A percentile compares a stretch with the other conserved stretches of the same genome.
These are phyloP conservation scores for Trachelus stipa DNA, from an alignment of 2,888 invertebrate species.

Conservation along the genomic window DNA sequence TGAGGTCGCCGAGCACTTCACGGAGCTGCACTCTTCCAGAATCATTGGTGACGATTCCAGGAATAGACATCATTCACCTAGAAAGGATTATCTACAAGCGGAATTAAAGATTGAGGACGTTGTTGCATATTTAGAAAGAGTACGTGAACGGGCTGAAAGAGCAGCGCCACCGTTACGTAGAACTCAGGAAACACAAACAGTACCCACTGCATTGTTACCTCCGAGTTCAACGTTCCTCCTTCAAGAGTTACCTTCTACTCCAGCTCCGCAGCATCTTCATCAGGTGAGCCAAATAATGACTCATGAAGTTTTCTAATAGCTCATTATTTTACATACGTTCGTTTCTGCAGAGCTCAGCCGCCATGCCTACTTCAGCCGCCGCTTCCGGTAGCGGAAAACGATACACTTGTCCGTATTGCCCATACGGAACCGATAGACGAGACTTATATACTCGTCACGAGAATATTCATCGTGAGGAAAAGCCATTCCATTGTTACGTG, in stretches of 20 bases:
- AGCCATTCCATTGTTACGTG: conserved; percentile 93
- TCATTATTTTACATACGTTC: not conserved
- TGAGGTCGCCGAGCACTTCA: conserved; percentile 61
- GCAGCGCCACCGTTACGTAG: conserved; percentile 58
- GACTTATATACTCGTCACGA: conserved; percentile 93
- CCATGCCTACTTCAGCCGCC: conserved; percentile 37
- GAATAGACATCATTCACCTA: conserved; percentile 45
- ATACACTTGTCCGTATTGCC: conserved; percentile 88
- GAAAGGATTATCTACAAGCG: conserved; percentile 54
- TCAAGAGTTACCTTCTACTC: conserved; percentile 49
- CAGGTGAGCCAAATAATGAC: conserved; percentile 6
- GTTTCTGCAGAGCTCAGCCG: conserved; percentile 6
- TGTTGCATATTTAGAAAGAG: conserved; percentile 56
- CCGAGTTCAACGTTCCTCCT: conserved; percentile 57
- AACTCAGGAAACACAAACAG: conserved; percentile 63
- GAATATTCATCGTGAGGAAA: conserved; percentile 93
- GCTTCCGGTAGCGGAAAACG: conserved; percentile 70
- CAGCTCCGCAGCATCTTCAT: conserved; percentile 49
- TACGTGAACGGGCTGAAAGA: conserved; percentile 59
- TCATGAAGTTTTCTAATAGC: not conserved
- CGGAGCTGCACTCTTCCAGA: conserved; percentile 58
- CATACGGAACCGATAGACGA: conserved; percentile 90
- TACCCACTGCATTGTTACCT: conserved; percentile 53
- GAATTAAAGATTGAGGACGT: conserved; percentile 59
- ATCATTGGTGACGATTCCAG: conserved; percentile 50